Percentiles rank a stretch among this genome's conserved stretches.
Evolutionary conservation across 2,113 vertebrate genomes (phyloP).

Genomic region (Merops nubicus): DNA sequence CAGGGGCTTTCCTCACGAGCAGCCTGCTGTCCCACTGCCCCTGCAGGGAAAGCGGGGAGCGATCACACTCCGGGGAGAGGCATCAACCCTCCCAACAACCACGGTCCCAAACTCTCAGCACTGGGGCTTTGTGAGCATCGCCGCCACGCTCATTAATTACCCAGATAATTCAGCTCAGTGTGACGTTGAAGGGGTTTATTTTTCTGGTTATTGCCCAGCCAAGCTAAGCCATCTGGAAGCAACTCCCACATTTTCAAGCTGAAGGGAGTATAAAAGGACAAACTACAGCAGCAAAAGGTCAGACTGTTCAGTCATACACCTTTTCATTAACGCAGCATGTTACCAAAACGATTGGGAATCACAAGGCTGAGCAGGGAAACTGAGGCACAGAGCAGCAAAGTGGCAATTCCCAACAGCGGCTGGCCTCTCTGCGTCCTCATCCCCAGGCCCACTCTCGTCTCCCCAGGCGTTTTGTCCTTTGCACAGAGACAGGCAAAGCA

Average conservation of each 20-base stretch:
- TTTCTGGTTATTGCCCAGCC: background rate
- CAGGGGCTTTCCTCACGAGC: constrained; percentile 44
- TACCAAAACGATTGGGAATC: background rate
- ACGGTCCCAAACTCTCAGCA: fast-evolving
- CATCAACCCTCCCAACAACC: fast-evolving
- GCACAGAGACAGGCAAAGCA: background rate
- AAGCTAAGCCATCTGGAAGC: background rate
- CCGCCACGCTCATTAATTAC: background rate
- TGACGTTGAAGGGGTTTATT: background rate
- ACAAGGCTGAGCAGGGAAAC: background rate
- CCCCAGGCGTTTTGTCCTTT: background rate
- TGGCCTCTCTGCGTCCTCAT: background rate
- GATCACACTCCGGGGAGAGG: background rate
- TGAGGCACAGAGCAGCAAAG: background rate
- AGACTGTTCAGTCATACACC: fast-evolving
- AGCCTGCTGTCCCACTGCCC: background rate
- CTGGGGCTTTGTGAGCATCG: background rate
- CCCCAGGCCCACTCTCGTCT: background rate
- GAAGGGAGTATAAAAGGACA: background rate
- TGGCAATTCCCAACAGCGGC: background rate
- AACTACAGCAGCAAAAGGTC: background rate
- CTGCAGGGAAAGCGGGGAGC: background rate
- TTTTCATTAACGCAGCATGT: background rate
- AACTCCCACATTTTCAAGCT: background rate
- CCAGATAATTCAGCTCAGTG: background rate